Evolutionary conservation across 2,113 vertebrate genomes (phyloP).

Genomic region (Agapornis roseicollis): DNA sequence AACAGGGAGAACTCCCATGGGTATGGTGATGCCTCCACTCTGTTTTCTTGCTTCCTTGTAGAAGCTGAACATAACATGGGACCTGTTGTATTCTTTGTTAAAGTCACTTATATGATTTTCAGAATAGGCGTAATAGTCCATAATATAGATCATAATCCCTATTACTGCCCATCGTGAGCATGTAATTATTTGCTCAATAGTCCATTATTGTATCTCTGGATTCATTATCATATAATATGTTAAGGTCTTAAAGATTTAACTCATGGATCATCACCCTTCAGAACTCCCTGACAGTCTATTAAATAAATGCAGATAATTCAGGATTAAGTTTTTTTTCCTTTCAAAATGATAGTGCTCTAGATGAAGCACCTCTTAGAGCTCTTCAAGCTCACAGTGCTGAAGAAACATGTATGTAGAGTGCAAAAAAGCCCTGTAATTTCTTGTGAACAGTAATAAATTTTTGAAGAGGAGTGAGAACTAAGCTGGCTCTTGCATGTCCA

Average conservation of each 20-base stretch:
- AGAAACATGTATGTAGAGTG: neutral
- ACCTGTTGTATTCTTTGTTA: neutral
- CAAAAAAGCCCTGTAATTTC: neutral
- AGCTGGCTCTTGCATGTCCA: neutral
- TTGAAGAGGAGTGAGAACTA: neutral
- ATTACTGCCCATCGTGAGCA: neutral
- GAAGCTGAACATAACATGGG: neutral
- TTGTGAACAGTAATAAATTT: neutral
- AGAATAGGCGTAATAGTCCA: neutral
- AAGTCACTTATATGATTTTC: neutral
- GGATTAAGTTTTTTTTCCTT: neutral
- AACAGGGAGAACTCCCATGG: neutral
- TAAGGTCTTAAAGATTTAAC: constrained; percentile 15
- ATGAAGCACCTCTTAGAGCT: neutral
- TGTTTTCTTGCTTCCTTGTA: neutral
- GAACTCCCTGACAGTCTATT: neutral
- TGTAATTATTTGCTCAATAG: neutral
- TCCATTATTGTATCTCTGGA: neutral
- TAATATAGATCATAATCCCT: neutral
- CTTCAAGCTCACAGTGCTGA: neutral
- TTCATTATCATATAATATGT: neutral
- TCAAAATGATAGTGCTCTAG: neutral
- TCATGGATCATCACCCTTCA: constrained; percentile 16
- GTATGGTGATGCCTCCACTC: neutral
- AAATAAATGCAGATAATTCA: neutral